Evolutionary conservation across 2,888 invertebrate species (phyloP).

Genomic region (Steinernema carpocapsae): DNA sequence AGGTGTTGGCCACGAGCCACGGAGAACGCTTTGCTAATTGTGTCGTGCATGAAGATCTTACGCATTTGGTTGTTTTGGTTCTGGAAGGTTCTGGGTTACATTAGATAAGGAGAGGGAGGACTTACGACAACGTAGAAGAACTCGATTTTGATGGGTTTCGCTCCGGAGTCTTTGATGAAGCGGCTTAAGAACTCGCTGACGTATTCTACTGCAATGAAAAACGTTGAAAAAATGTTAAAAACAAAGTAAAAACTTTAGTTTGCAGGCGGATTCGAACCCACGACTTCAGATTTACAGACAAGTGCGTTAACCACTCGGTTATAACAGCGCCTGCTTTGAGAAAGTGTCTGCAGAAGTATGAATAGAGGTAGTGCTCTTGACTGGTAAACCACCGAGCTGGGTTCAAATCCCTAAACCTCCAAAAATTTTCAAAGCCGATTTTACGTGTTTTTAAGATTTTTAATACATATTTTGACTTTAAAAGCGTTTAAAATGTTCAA

Average conservation of each 20-base stretch:
- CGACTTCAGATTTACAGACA: too few relatives aligned
- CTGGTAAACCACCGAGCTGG: too few relatives aligned
- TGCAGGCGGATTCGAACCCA: too few relatives aligned
- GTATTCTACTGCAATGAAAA: conserved; percentile 12
- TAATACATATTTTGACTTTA: background rate
- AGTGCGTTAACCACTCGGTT: too few relatives aligned
- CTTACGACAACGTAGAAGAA: conserved; percentile 23
- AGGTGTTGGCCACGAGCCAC: conserved; percentile 2
- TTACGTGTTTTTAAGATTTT: background rate
- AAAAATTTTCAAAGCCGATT: too few relatives aligned
- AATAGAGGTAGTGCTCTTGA: too few relatives aligned
- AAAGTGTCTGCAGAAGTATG: too few relatives aligned
- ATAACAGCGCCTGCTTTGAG: too few relatives aligned
- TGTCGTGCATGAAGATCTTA: conserved; percentile 31
- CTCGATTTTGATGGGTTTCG: conserved; percentile 14
- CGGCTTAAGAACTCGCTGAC: conserved; percentile 12
- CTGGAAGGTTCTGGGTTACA: conserved; percentile 9
- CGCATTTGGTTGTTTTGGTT: conserved; percentile 30
- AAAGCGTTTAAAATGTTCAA: too few relatives aligned
- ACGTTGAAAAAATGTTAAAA: background rate
- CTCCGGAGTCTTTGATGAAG: background rate
- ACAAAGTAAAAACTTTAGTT: too few relatives aligned
- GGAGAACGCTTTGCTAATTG: conserved; percentile 5
- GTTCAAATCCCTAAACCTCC: too few relatives aligned
- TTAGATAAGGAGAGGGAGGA: background rate